Evolutionary conservation across 2,797 vertebrate species (phyloP).

Genomic region (Fistularia tabacaria): DNA sequence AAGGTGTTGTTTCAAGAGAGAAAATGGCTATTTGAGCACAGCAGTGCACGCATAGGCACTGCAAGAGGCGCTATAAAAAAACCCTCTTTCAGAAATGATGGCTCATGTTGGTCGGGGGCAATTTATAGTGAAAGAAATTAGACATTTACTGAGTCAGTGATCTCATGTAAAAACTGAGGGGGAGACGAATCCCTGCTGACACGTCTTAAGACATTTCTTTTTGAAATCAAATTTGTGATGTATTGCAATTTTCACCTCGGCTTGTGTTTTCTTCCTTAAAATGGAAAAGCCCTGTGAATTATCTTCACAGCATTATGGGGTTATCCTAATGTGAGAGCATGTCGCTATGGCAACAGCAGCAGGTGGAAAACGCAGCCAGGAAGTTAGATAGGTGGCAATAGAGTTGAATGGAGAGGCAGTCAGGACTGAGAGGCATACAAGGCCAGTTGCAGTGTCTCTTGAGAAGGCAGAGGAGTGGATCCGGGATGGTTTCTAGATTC

Average conservation of each 20-base stretch:
- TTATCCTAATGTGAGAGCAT: slow-evolving; percentile 47
- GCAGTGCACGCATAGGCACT: not conserved
- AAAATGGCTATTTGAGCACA: slow-evolving; percentile 23
- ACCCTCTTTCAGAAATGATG: slow-evolving; percentile 1
- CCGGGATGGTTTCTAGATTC: slow-evolving; percentile 18
- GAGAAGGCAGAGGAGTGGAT: slow-evolving; percentile 32
- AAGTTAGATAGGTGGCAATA: slow-evolving; percentile 19
- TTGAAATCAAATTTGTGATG: slow-evolving; percentile 17
- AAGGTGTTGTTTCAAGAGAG: slow-evolving; percentile 25
- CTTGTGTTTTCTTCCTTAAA: slow-evolving; percentile 18
- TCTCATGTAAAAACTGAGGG: not conserved
- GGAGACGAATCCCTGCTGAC: slow-evolving; percentile 2
- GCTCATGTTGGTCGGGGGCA: not conserved
- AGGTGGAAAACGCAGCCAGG: slow-evolving; percentile 47
- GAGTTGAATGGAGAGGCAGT: slow-evolving; percentile 49
- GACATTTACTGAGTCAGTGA: slow-evolving; percentile 4
- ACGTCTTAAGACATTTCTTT: too few species aligned
- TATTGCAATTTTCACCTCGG: slow-evolving; percentile 30
- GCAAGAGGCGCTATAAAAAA: slow-evolving; percentile 13
- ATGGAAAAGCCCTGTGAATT: slow-evolving; percentile 25
- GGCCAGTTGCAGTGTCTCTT: slow-evolving; percentile 18
- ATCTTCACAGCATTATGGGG: slow-evolving; percentile 29
- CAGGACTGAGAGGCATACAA: slow-evolving; percentile 40
- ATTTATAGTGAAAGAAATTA: slow-evolving; percentile 17
- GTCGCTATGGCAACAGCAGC: slow-evolving; percentile 63